A percentile compares a stretch with the other conserved stretches of the same genome.
Evolutionary conservation across 1,140 invertebrate genomes (phyloP).

Genomic region (Amphibalanus amphitrite): DNA sequence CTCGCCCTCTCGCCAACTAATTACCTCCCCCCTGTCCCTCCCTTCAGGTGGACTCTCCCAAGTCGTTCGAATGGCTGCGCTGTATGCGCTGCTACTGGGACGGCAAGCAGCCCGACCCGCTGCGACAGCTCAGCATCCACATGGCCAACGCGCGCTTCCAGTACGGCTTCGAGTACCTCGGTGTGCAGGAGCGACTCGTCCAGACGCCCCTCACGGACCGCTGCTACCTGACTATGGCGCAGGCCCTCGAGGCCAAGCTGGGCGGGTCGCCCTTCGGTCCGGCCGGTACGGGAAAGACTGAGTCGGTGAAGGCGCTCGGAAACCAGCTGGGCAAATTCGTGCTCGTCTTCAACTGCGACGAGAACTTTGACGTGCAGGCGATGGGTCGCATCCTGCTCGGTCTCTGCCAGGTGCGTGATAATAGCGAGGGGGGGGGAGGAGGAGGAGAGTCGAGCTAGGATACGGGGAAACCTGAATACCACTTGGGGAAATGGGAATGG

Average conservation of each 20-base stretch:
- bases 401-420: slow-evolving; percentile 58
- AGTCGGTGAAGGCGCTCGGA: slow-evolving; percentile 98
- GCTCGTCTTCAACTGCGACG: slow-evolving; percentile 98
- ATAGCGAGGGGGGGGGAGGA: slow-evolving; percentile 79
- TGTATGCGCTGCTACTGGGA: slow-evolving; percentile 99
- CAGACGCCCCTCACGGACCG: slow-evolving; percentile 96
- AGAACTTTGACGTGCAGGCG: slow-evolving; percentile 97
- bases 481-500: slow-evolving; percentile 98
- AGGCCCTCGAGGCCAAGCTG: slow-evolving; percentile 85
- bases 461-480: slow-evolving; percentile 89
- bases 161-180: slow-evolving; percentile 98
- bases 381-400: slow-evolving; percentile 95
- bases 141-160: slow-evolving; percentile 99
- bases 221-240: slow-evolving; percentile 99
- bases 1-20: too few relatives aligned
- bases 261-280: slow-evolving; percentile 93
- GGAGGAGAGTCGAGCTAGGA: slow-evolving; percentile 83
- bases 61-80: slow-evolving; percentile 86
- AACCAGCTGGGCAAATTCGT: slow-evolving; percentile 96
- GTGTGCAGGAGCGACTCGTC: slow-evolving; percentile 90
- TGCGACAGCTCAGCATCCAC: slow-evolving; percentile 91
- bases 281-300: slow-evolving; percentile 97
- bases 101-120: slow-evolving; percentile 75
- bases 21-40: too few relatives aligned
- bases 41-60: slow-evolving; percentile 10